Conservation (phyloP, 2,888 invertebrate genomes). For the Siphonodentalium dalli region DNA sequence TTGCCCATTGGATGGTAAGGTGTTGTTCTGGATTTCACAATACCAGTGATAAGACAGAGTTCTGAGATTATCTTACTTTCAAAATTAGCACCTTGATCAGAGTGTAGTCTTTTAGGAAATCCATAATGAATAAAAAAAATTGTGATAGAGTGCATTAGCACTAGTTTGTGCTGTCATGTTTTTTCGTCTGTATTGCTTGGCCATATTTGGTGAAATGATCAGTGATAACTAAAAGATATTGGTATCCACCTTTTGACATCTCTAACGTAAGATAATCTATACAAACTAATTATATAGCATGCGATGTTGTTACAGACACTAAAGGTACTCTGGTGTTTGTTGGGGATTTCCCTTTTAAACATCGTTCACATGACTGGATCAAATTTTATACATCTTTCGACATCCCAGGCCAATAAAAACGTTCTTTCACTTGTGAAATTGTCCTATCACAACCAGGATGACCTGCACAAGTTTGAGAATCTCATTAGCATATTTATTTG, state of each 20-base stretch:
- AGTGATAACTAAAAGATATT: constrained; percentile 10
- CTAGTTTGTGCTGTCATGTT: constrained; percentile 18
- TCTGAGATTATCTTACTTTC: constrained; percentile 7
- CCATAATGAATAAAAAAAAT: constrained; percentile 13
- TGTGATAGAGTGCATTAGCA: constrained; percentile 10
- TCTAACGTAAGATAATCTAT: constrained; percentile 17
- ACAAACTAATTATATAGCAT: constrained; percentile 19
- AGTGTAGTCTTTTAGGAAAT: constrained; percentile 6
- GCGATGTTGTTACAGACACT: constrained; percentile 6
- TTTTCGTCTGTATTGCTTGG: constrained; percentile 7
- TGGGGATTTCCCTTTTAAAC: constrained; percentile 14
- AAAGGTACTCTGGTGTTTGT: neutral
- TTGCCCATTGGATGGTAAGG: constrained; percentile 21
- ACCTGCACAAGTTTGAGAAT: constrained; percentile 12
- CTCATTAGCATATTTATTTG: neutral
- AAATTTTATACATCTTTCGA: constrained; percentile 12
- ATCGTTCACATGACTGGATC: constrained; percentile 5
- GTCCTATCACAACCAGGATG: constrained; percentile 23
- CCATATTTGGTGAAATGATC: constrained; percentile 20
- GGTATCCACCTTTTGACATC: constrained; percentile 7
- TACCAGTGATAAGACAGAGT: neutral
- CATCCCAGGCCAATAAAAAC: constrained; percentile 25
- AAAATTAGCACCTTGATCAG: constrained; percentile 18
- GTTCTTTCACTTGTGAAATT: neutral
- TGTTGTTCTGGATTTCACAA: constrained; percentile 12